Conservation (phyloP, 2,888 invertebrate genomes). For the Sphecodes monilicornis region DNA sequence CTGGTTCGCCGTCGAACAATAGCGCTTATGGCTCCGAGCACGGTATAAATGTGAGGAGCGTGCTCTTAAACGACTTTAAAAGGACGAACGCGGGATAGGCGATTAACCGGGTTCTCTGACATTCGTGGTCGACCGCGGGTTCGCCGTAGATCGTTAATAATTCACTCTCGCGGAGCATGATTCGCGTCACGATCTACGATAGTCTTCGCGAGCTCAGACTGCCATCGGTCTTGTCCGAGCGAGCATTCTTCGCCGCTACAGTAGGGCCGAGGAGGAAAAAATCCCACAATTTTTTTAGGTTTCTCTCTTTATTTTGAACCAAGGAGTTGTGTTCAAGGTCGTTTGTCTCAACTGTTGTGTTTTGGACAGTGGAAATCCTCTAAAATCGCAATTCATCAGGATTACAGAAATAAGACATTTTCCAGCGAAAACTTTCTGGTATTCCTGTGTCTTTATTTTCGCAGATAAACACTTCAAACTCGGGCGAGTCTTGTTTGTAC, state of each 20-base stretch:
- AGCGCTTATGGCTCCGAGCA: neutral
- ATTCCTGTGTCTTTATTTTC: too few species aligned
- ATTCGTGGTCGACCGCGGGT: slow-evolving; percentile 30
- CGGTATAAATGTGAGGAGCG: slow-evolving; percentile 1
- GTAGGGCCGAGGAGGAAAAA: too few species aligned
- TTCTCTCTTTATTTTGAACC: too few species aligned
- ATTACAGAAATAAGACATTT: too few species aligned
- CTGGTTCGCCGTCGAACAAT: neutral
- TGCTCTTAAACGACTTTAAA: slow-evolving; percentile 25
- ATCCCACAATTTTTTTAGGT: too few species aligned
- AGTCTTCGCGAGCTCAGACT: slow-evolving; percentile 30
- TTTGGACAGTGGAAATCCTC: too few species aligned
- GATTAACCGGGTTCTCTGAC: slow-evolving; percentile 31
- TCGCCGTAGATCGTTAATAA: slow-evolving; percentile 54
- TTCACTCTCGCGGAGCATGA: slow-evolving; percentile 61
- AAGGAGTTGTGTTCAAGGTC: too few species aligned
- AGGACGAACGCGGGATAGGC: slow-evolving; percentile 32
- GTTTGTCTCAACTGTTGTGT: too few species aligned
- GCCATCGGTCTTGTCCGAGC: slow-evolving; percentile 55
- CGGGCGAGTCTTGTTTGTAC: too few species aligned
- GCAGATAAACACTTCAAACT: too few species aligned
- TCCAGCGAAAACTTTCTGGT: too few species aligned
- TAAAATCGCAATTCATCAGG: too few species aligned
- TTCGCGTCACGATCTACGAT: slow-evolving; percentile 55
- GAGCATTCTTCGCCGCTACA: slow-evolving; percentile 31